These are phyloP conservation scores for Shargacucullia verbasci DNA, from an alignment of 2,888 invertebrate genomes.

Conservation along the genomic window DNA sequence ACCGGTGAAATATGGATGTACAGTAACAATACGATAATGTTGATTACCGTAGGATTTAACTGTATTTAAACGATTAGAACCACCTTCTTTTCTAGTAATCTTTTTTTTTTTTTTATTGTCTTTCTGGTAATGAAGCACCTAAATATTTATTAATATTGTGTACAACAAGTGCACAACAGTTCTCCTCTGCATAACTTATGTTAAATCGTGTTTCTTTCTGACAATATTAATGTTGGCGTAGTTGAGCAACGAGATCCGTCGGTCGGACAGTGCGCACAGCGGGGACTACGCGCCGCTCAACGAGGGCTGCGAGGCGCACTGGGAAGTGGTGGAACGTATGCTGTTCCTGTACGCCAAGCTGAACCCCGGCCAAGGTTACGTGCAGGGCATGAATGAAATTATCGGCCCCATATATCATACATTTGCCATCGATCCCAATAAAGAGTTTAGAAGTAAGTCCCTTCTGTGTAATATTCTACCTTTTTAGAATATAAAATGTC, in stretches of 20 bases:
- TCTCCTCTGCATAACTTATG: too few relatives aligned
- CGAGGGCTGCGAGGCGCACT: constrained; percentile 98
- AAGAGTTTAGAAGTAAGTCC: constrained; percentile 92
- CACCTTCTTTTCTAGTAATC: too few relatives aligned
- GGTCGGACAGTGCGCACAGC: constrained; percentile 85
- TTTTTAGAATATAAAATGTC: too few relatives aligned
- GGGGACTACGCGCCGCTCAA: constrained; percentile 94
- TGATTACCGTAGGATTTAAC: too few relatives aligned
- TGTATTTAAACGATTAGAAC: too few relatives aligned
- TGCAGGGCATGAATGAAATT: constrained; percentile 99
- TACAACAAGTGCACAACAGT: too few relatives aligned
- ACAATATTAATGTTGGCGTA: constrained; percentile 73
- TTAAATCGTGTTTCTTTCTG: too few relatives aligned
- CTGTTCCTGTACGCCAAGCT: constrained; percentile 99
- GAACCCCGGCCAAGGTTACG: constrained; percentile 98
- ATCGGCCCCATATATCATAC: constrained; percentile 99
- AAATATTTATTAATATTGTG: too few relatives aligned
- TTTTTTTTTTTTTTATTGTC: too few relatives aligned
- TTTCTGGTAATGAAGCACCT: too few relatives aligned
- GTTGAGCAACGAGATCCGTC: constrained; percentile 91
- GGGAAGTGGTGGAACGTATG: constrained; percentile 99
- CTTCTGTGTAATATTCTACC: background rate
- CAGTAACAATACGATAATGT: too few relatives aligned
- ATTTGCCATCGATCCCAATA: constrained; percentile 96
- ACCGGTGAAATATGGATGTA: too few relatives aligned